Evolutionary conservation across 53 echinoderm and acorn worm genomes (phyloP).

Genomic region (Stichopus horrens): DNA sequence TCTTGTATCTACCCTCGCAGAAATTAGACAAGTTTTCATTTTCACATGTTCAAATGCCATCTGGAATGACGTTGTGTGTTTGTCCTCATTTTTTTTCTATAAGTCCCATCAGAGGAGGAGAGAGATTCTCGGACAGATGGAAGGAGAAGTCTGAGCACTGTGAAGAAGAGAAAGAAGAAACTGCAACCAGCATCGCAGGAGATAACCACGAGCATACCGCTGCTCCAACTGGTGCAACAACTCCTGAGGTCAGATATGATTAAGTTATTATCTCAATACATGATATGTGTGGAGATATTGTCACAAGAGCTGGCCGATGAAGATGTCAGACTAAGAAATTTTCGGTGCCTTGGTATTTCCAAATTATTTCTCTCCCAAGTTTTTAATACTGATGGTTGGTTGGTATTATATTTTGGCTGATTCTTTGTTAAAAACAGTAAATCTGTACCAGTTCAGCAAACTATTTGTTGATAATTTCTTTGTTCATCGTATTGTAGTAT

Average conservation of each 20-base stretch:
- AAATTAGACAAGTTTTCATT: too few relatives aligned
- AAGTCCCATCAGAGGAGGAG: conserved; percentile 47
- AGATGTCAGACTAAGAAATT: neutral
- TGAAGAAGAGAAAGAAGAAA: conserved; percentile 52
- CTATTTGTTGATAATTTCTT: too few relatives aligned
- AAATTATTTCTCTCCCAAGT: too few relatives aligned
- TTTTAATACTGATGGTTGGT: too few relatives aligned
- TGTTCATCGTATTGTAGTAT: too few relatives aligned
- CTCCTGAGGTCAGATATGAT: conserved; percentile 68
- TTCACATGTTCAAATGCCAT: too few relatives aligned
- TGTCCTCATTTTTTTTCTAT: too few relatives aligned
- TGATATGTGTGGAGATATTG: neutral
- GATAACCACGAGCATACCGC: conserved; percentile 88
- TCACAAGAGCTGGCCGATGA: neutral
- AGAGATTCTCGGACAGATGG: conserved; percentile 35
- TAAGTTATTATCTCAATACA: neutral
- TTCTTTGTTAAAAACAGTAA: too few relatives aligned
- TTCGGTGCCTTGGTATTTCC: neutral
- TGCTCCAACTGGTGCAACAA: conserved; percentile 95
- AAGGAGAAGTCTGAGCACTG: conserved; percentile 40
- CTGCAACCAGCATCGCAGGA: conserved; percentile 53
- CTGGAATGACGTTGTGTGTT: too few relatives aligned
- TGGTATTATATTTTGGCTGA: too few relatives aligned
- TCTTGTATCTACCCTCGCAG: too few relatives aligned
- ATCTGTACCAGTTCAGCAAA: too few relatives aligned